These are phyloP conservation scores for Ceyx melanurus DNA, from an alignment of 2,113 vertebrate genomes.

Conservation along the genomic window DNA sequence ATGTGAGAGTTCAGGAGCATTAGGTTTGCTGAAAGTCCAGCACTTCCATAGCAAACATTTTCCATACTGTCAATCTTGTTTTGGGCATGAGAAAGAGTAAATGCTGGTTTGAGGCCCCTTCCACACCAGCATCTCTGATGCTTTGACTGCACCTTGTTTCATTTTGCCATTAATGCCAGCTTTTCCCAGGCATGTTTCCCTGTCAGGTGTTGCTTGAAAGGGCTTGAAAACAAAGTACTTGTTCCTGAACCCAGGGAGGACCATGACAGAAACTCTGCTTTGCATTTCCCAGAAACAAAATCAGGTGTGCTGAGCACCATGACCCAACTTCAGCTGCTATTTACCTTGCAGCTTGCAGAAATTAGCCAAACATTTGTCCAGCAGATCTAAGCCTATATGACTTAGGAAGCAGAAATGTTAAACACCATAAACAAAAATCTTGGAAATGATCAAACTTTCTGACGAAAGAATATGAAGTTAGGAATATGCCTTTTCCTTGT, in stretches of 20 bases:
- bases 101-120: not conserved
- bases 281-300: not conserved
- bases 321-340: constrained; percentile 1
- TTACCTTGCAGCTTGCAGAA: constrained; percentile 10
- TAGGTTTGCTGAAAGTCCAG: not conserved
- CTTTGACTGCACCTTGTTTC: not conserved
- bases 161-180: not conserved
- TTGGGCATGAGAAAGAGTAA: not conserved
- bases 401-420: constrained; percentile 9
- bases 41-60: not conserved
- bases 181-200: not conserved
- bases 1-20: not conserved
- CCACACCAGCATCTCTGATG: not conserved
- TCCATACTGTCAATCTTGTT: not conserved
- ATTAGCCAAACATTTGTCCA: not conserved
- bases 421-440: not conserved
- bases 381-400: not conserved
- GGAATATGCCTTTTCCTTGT: not conserved
- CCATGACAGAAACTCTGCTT: not conserved
- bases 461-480: not conserved
- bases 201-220: not conserved
- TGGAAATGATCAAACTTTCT: constrained; percentile 12
- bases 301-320: not conserved
- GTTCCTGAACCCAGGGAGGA: not conserved
- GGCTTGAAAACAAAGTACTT: not conserved